Conservation (phyloP, 2,888 invertebrate species). For the Thumatha senex region DNA sequence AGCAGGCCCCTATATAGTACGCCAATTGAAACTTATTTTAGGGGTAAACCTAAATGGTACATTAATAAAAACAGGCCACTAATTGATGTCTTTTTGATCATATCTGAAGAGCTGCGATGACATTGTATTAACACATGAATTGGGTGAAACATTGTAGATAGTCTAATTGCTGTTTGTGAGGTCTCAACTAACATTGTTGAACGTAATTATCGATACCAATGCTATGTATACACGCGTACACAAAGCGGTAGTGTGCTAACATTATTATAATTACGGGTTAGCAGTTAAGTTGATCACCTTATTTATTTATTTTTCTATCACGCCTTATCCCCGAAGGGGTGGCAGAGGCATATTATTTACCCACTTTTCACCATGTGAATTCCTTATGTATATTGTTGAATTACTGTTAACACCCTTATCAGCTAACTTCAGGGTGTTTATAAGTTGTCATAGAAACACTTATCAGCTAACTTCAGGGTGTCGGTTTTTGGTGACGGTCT, state of each 20-base stretch:
- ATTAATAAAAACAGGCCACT: slow-evolving; percentile 53
- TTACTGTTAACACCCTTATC: too few species aligned
- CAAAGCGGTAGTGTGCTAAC: background rate
- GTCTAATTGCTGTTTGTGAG: slow-evolving; percentile 18
- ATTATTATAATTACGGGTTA: background rate
- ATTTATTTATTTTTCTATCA: too few species aligned
- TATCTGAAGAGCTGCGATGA: background rate
- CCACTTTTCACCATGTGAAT: too few species aligned
- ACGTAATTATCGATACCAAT: background rate
- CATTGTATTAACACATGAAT: too few species aligned
- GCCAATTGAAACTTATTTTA: slow-evolving; percentile 55
- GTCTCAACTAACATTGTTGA: slow-evolving; percentile 3
- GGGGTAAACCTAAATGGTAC: slow-evolving; percentile 53
- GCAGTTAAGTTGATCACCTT: background rate
- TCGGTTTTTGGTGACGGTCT: too few species aligned
- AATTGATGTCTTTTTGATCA: slow-evolving; percentile 22
- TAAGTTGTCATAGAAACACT: too few species aligned
- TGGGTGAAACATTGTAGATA: too few species aligned
- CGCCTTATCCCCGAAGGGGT: too few species aligned
- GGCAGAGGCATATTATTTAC: too few species aligned
- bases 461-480: too few species aligned
- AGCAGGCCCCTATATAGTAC: slow-evolving; percentile 51
- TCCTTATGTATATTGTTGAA: too few species aligned
- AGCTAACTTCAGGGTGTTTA: too few species aligned
- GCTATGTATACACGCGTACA: background rate